Conservation (phyloP, 2,797 vertebrate genomes). For the Peromyscus attwateri region DNA sequence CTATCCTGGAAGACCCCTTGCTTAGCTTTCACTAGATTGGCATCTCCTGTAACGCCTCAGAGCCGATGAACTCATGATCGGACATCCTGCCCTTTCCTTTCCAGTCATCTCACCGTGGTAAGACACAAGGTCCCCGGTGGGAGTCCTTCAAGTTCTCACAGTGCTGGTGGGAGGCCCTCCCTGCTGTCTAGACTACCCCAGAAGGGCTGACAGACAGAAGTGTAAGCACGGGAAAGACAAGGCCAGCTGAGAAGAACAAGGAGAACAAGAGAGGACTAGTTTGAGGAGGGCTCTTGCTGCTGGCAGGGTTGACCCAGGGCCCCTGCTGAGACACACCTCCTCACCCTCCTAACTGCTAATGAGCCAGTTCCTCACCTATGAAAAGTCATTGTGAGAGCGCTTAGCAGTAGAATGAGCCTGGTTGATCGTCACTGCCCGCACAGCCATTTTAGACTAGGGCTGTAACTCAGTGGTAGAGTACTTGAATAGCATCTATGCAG, state of each 20-base stretch:
- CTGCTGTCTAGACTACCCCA: not conserved
- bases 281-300: not conserved
- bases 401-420: not conserved
- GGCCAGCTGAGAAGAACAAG: not conserved
- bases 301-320: not conserved
- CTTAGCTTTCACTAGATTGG: not conserved
- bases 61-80: not conserved
- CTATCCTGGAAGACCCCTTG: not conserved
- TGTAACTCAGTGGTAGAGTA: not conserved
- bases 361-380: not conserved
- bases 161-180: fast-evolving
- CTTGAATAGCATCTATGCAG: not conserved
- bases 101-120: not conserved
- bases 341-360: not conserved
- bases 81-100: slow-evolving; percentile 36
- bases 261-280: not conserved
- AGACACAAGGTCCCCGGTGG: not conserved
- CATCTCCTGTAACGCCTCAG: not conserved
- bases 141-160: not conserved
- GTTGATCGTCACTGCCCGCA: not conserved
- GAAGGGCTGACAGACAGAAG: not conserved
- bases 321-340: fast-evolving
- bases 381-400: not conserved
- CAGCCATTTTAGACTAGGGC: not conserved
- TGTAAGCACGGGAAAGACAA: not conserved